These are phyloP conservation scores for Pygoscelis adeliae DNA, from an alignment of 2,113 vertebrate genomes.

Conservation along the genomic window DNA sequence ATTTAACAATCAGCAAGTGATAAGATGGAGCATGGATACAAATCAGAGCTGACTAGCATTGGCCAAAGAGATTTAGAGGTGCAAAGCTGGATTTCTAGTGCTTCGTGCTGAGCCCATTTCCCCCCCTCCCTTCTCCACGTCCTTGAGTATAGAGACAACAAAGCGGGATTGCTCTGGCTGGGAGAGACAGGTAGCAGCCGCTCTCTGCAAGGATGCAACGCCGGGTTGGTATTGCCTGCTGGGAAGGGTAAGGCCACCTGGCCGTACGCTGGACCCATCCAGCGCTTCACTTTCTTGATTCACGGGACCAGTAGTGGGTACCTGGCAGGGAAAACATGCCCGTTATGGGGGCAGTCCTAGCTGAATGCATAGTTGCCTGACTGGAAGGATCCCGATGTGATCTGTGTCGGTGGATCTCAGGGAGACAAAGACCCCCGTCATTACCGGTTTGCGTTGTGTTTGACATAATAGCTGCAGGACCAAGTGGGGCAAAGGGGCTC, in stretches of 20 bases:
- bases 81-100: background rate
- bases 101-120: background rate
- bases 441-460: background rate
- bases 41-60: background rate
- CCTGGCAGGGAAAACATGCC: background rate
- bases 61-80: background rate
- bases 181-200: background rate
- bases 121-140: rapidly evolving
- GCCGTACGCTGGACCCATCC: rapidly evolving
- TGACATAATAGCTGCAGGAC: background rate
- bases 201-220: background rate
- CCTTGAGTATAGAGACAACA: background rate
- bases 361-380: background rate
- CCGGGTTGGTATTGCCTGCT: background rate
- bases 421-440: background rate
- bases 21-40: background rate
- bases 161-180: background rate
- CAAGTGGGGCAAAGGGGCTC: background rate
- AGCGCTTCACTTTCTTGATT: background rate
- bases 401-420: background rate
- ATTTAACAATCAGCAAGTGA: background rate
- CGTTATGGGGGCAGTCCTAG: rapidly evolving
- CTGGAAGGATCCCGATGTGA: background rate
- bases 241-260: background rate
- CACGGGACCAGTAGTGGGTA: background rate